Evolutionary conservation across 2,888 invertebrate genomes (phyloP).

Genomic region (Drosophila neotestacea): DNA sequence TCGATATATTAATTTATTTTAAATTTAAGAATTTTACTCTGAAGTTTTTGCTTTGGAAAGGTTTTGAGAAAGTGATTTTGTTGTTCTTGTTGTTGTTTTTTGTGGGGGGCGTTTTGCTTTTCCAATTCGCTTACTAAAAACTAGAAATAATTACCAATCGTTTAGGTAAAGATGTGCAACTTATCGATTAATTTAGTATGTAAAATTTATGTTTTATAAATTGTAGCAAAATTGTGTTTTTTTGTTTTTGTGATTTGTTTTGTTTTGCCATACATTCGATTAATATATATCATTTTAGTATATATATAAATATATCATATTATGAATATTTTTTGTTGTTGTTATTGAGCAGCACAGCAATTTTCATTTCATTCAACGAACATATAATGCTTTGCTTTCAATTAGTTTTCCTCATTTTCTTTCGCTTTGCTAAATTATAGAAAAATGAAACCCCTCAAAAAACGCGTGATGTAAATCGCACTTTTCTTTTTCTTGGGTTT

Average conservation of each 20-base stretch:
- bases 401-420: constrained; percentile 50
- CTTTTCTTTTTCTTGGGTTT: constrained; percentile 23
- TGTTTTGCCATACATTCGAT: constrained; percentile 36
- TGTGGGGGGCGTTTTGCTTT: constrained; percentile 38
- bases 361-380: constrained; percentile 69
- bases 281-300: constrained; percentile 18
- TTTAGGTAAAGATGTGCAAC: constrained; percentile 83
- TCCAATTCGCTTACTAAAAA: constrained; percentile 62
- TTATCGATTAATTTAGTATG: constrained; percentile 65
- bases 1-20: not conserved
- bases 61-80: constrained; percentile 35
- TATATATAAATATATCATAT: constrained; percentile 25
- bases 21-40: constrained; percentile 6
- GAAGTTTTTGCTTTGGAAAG: constrained; percentile 20
- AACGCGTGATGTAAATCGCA: constrained; percentile 55
- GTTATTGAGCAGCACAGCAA: constrained; percentile 85
- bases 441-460: constrained; percentile 45
- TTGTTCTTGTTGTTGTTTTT: constrained; percentile 7
- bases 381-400: constrained; percentile 70
- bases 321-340: constrained; percentile 44
- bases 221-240: constrained; percentile 64
- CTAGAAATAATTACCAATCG: constrained; percentile 82
- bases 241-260: constrained; percentile 27
- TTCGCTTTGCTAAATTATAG: constrained; percentile 29
- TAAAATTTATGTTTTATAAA: constrained; percentile 58